Evolutionary conservation across 2,113 vertebrate genomes (phyloP).

Genomic region (Ceyx cyanopectus): DNA sequence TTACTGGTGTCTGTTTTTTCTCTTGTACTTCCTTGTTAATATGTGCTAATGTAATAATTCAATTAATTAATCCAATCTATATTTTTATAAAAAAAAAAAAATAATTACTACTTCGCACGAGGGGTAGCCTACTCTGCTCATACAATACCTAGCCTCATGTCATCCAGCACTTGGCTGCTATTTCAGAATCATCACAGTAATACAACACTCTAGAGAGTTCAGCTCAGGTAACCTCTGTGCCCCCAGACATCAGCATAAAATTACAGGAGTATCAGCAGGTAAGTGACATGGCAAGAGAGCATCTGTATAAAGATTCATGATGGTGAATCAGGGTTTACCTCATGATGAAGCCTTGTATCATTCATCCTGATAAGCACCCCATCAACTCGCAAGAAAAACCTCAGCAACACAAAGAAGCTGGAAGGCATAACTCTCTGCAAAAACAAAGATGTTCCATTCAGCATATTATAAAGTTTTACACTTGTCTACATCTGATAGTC

Average conservation of each 20-base stretch:
- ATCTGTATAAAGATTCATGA: neutral
- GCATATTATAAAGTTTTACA: neutral
- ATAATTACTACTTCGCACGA: neutral
- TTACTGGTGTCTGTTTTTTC: neutral
- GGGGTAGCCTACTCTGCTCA: neutral
- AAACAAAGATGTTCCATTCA: constrained; percentile 1
- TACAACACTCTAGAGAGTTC: neutral
- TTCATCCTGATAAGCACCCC: constrained; percentile 95
- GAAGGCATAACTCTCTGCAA: constrained; percentile 97
- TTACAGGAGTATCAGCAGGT: neutral
- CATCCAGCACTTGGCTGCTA: neutral
- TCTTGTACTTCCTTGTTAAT: neutral
- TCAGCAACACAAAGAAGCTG: constrained; percentile 92
- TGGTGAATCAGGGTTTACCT: constrained; percentile 72
- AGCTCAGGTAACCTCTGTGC: neutral
- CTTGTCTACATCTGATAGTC: neutral
- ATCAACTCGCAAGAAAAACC: constrained; percentile 96
- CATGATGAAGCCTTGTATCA: constrained; percentile 93
- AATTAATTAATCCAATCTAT: no score
- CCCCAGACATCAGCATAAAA: neutral
- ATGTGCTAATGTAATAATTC: no score
- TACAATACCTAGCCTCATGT: neutral
- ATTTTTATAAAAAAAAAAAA: no score
- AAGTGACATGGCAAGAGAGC: neutral
- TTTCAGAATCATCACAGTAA: neutral